Percentiles rank a stretch among this genome's conserved stretches.
phyloP scores from a whole-genome alignment of 2,888 invertebrate species.

The Drosophila paranaensis region DNA sequence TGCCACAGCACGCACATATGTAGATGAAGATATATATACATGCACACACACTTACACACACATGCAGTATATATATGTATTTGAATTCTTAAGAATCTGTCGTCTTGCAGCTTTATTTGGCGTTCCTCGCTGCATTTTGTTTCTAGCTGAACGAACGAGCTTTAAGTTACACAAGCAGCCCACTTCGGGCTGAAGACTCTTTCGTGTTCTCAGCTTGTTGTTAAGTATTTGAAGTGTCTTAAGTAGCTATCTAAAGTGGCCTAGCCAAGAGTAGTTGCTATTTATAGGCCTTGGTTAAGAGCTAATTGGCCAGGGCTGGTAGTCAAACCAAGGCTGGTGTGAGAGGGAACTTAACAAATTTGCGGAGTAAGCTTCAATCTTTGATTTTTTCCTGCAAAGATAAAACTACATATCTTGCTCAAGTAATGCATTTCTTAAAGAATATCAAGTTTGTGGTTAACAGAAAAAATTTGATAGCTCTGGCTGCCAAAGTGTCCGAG shows the following conservation, averaged over 20 bases:
- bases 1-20: conserved; percentile 52
- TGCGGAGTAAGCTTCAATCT: too few species aligned
- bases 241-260: background rate
- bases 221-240: background rate
- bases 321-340: too few species aligned
- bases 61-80: background rate
- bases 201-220: background rate
- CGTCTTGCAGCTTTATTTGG: conserved; percentile 1
- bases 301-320: background rate
- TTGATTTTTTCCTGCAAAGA: background rate
- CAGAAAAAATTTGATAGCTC: background rate
- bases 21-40: background rate
- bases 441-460: background rate
- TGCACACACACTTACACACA: background rate
- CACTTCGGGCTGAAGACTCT: background rate
- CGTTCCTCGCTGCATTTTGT: background rate
- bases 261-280: background rate
- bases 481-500: too few species aligned
- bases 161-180: background rate
- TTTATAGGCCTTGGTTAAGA: background rate
- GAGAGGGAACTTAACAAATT: too few species aligned
- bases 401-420: background rate
- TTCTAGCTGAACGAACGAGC: background rate
- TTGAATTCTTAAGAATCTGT: background rate
- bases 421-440: background rate